Conservation (phyloP, 2,888 invertebrate species). For the Lycia hirtaria region DNA sequence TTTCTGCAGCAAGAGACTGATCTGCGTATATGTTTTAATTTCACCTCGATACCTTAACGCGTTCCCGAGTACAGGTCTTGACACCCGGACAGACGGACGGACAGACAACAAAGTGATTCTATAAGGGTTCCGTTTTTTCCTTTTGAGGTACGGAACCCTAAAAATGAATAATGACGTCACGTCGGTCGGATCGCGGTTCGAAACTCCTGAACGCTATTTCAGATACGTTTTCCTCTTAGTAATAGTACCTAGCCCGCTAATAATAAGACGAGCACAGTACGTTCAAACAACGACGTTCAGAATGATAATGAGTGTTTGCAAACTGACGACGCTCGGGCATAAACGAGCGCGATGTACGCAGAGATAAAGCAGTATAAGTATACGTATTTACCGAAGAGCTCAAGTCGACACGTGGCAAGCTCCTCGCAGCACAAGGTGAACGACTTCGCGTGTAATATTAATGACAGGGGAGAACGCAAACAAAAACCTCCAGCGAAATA, state of each 20-base stretch:
- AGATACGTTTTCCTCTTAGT: conserved; percentile 76
- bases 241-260: conserved; percentile 63
- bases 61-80: no score
- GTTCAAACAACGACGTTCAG: conserved; percentile 51
- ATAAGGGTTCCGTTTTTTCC: no score
- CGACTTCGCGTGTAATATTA: conserved; percentile 58
- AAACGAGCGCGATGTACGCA: conserved; percentile 44
- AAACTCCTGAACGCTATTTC: conserved; percentile 75
- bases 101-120: no score
- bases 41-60: no score
- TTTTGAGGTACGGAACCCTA: no score
- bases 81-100: no score
- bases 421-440: conserved; percentile 60
- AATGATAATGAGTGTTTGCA: conserved; percentile 56
- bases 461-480: conserved; percentile 50
- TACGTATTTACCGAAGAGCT: conserved; percentile 45
- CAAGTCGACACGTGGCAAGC: conserved; percentile 56
- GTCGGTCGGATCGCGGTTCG: conserved; percentile 52
- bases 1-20: no score
- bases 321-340: conserved; percentile 43
- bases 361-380: conserved; percentile 40
- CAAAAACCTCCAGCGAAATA: conserved; percentile 53
- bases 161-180: conserved; percentile 75
- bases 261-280: conserved; percentile 58
- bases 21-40: no score